Evolutionary conservation across 2,113 vertebrate genomes (phyloP), one percentile per base, ranked within the genome.

Genomic region (Campylomormyrus numenius): DNA sequence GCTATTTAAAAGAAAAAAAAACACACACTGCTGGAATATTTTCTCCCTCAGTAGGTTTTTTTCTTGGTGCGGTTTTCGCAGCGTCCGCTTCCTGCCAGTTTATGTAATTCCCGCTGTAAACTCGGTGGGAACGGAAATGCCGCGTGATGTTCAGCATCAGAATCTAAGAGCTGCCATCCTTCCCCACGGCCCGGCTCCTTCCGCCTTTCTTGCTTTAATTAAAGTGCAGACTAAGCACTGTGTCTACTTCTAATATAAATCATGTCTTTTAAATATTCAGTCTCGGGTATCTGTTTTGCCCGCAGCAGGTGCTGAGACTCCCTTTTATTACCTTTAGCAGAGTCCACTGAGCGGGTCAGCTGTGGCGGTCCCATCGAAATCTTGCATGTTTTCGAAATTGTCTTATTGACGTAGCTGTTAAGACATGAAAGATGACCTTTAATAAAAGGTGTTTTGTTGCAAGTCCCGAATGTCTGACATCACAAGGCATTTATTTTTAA

Each of bases 61-160:
- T 17, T 15, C 84, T 49, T 31, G 84, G 46, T 86, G 84, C 2
- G 10, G 46, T 21, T 53, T 53, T n/a, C 35, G 27, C 50, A 87
- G 50, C 2, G 27, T 53, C 24, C n/a, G 48, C 49, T 53, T 87
- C 50, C 49, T 53, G 85, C 49, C 27, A 39, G 50, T 19, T 87
- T 53, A 87, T 39, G 85, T 87, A 87, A 87, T 53, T 56, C 85
- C 49, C 31, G 35, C 48, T 53, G 49, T 19, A 87, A 87, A 53
- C 85, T 53, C 27, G 0, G 85, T 52, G 49, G 85, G 85, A 87
- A 50, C 5, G 85, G 49, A 53, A 87, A 87, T 39, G 5, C 13
- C 49, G 4, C 4, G 85, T 39, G 50, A 56, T 87, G 31, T 87
- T 53, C 49, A 1, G 24, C 9, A 87, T 24, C 85, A 31, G 85